Evolutionary conservation across 2,113 vertebrate species (phyloP), one percentile per base, ranked within the genome.

Genomic region (Ascaphus truei): DNA sequence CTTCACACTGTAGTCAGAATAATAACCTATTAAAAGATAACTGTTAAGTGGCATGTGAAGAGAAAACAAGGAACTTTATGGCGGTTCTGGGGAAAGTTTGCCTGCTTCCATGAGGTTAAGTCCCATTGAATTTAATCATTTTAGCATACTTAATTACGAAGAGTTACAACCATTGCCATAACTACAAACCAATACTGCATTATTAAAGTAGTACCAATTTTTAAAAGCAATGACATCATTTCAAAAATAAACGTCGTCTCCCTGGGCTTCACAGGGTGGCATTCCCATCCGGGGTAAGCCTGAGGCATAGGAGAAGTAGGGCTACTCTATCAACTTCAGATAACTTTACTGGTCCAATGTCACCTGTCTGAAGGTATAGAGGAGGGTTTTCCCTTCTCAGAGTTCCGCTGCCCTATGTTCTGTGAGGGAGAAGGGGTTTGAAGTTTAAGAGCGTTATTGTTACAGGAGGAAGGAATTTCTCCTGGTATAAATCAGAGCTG

Each of bases 401-500:
- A n/a, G n/a, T n/a, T n/a, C n/a, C n/a, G n/a, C n/a, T 25, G 20
- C 13, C 5, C 8, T 8, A 48, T 34, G 15, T 60, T 50, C 76
- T 77, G 76, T 75, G 76, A 77, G 79, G 83, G 83, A 84, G 80
- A 81, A 65, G 27, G 58, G 68, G 77, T 79, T 75, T 81, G 75
- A 76, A 74, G 80, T 84, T 83, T 83, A 81, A 83, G 81, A 86
- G 80, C 76, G 36, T 87, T 84, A 85, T 86, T 86, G 84, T 87
- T 87, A 78, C 83, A 37, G 0, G 68, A 81, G 79, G 80, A 84
- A 85, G 76, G 83, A 84, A 87, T 84, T 81, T 80, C 82, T 1
- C 22, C 79, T 75, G 59, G 79, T 80, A 87, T 87, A 87, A 87
- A 87, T 87, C 85, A 87, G 84, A 76, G 77, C 52, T 68, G 72